Percentiles rank a stretch among this genome's conserved stretches.
Conservation (phyloP, 1,140 invertebrate species). For the Ostrea edulis region DNA sequence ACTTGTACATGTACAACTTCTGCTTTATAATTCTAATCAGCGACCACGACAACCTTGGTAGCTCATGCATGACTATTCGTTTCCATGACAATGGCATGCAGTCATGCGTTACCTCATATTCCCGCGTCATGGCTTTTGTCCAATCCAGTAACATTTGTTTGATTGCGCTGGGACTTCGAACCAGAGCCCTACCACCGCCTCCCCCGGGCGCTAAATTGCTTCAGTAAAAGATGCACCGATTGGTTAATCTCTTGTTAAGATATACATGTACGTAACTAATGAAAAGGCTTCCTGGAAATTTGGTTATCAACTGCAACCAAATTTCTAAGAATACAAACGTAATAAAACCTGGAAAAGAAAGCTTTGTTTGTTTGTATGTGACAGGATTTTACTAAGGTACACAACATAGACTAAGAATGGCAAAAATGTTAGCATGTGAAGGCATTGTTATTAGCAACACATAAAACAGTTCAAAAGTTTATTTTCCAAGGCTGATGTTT, state of each 20-base stretch:
- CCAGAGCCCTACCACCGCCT: constrained; percentile 65
- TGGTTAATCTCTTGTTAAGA: constrained; percentile 10
- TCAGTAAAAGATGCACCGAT: constrained; percentile 50
- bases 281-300: background rate
- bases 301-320: background rate
- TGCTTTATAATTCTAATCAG: background rate
- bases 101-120: constrained; percentile 85
- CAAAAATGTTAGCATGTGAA: background rate
- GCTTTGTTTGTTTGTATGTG: background rate
- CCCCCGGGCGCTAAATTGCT: constrained; percentile 55
- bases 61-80: constrained; percentile 8
- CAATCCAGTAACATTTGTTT: constrained; percentile 97
- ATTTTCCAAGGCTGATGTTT: background rate
- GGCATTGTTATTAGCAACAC: background rate
- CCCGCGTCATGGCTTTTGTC: constrained; percentile 96
- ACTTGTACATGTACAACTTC: constrained; percentile 27
- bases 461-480: background rate
- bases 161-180: constrained; percentile 91
- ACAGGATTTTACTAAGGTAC: background rate
- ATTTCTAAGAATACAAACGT: background rate
- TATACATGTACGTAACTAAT: constrained; percentile 7
- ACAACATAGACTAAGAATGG: background rate
- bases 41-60: constrained; percentile 9
- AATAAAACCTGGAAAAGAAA: background rate
- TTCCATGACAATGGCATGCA: constrained; percentile 28